A percentile compares a stretch with the other conserved stretches of the same genome.
phyloP scores from a whole-genome alignment of 2,888 invertebrate genomes.

The Adelognathus sp. region DNA sequence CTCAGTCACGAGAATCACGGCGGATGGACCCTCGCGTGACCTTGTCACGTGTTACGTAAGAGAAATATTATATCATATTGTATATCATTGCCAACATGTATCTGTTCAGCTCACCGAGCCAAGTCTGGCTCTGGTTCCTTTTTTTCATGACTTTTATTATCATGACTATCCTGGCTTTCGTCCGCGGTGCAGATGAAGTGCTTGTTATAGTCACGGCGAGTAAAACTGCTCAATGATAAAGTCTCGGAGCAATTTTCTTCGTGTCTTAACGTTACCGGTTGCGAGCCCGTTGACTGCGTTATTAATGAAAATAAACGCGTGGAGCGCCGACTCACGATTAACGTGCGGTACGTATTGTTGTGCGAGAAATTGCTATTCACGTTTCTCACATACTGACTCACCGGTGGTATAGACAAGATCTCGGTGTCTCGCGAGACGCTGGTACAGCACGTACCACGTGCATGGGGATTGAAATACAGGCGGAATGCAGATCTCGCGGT shows the following conservation, averaged over 20 bases:
- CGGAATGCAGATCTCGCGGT: slow-evolving; percentile 29
- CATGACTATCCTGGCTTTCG: neutral
- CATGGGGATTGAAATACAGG: slow-evolving; percentile 13
- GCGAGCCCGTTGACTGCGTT: slow-evolving; percentile 12
- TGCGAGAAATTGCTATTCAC: slow-evolving; percentile 36
- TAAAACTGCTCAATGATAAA: neutral
- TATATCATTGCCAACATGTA: slow-evolving; percentile 25
- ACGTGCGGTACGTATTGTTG: neutral
- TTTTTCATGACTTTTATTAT: neutral
- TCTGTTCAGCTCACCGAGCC: neutral
- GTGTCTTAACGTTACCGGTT: neutral
- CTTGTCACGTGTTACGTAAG: slow-evolving; percentile 49
- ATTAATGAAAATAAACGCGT: slow-evolving; percentile 34
- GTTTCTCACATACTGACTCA: slow-evolving; percentile 39
- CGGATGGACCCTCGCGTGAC: slow-evolving; percentile 45
- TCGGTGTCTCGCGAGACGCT: slow-evolving; percentile 5
- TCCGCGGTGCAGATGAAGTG: neutral
- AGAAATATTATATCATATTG: slow-evolving; percentile 35
- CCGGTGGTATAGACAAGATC: slow-evolving; percentile 6
- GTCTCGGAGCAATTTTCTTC: neutral
- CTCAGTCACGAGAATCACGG: slow-evolving; percentile 36
- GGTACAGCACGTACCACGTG: slow-evolving; percentile 27
- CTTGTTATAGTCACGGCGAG: neutral
- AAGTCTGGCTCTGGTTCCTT: neutral
- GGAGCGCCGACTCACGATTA: slow-evolving; percentile 25